phyloP scores from a whole-genome alignment of 2,888 invertebrate species.

The Barypeithes pellucidus region DNA sequence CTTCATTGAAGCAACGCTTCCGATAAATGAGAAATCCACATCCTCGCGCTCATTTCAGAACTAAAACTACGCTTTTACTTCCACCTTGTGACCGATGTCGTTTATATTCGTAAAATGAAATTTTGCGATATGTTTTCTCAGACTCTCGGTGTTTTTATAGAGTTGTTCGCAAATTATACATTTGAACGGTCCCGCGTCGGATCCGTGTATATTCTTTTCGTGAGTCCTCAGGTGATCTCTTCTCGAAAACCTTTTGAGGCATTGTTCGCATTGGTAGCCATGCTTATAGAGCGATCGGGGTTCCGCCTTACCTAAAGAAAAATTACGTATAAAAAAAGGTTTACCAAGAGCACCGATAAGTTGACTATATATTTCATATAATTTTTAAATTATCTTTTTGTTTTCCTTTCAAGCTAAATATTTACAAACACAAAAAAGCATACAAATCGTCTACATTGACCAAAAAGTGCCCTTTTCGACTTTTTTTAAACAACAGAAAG shows the following conservation, averaged over 20 bases:
- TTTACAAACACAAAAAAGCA: too few relatives aligned
- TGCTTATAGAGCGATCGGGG: slow-evolving; percentile 57
- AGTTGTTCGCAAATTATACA: slow-evolving; percentile 70
- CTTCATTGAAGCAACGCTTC: too few relatives aligned
- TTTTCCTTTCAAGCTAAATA: too few relatives aligned
- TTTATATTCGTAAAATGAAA: slow-evolving; percentile 67
- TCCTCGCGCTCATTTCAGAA: too few relatives aligned
- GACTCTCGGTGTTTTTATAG: slow-evolving; percentile 71
- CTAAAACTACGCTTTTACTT: slow-evolving; percentile 61
- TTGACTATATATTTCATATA: neutral
- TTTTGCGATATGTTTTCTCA: slow-evolving; percentile 70
- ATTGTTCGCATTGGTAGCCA: slow-evolving; percentile 68
- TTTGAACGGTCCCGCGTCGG: slow-evolving; percentile 70
- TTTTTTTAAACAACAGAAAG: too few relatives aligned
- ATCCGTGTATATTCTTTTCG: slow-evolving; percentile 71
- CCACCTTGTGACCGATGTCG: slow-evolving; percentile 59
- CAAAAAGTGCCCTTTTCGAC: too few relatives aligned
- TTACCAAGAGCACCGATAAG: neutral
- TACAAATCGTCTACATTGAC: too few relatives aligned
- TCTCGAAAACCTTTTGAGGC: slow-evolving; percentile 68
- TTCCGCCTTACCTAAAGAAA: slow-evolving; percentile 35
- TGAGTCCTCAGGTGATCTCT: slow-evolving; percentile 71
- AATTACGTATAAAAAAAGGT: neutral
- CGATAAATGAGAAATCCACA: too few relatives aligned
- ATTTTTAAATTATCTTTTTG: too few relatives aligned